Conservation (phyloP, 2,113 vertebrate genomes). For the Ciconia stormi region DNA sequence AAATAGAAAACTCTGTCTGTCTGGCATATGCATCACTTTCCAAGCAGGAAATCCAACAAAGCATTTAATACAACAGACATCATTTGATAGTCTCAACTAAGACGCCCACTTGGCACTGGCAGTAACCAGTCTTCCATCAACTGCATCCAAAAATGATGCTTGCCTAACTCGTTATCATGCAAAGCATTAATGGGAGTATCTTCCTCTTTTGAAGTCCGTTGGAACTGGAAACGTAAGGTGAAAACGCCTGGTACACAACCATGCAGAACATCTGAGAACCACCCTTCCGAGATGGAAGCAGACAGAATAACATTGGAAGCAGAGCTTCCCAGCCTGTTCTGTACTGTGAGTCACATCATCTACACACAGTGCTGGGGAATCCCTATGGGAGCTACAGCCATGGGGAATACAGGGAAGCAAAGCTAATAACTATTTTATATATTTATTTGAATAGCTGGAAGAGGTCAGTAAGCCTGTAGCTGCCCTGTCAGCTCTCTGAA, state of each 20-base stretch:
- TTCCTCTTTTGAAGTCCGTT: slow-evolving; percentile 23
- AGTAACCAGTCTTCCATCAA: slow-evolving; percentile 40
- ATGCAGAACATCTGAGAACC: neutral
- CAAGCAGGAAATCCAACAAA: slow-evolving; percentile 59
- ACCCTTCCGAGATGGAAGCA: neutral
- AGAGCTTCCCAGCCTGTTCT: neutral
- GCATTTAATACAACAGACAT: slow-evolving; percentile 53
- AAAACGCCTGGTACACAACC: neutral
- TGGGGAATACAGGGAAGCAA: neutral
- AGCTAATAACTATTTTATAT: neutral
- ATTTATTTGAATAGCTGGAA: neutral
- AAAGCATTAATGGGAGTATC: slow-evolving; percentile 58
- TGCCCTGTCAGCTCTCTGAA: neutral
- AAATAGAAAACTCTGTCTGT: slow-evolving; percentile 12
- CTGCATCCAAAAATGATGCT: slow-evolving; percentile 11
- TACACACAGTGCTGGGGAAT: neutral
- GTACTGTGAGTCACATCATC: neutral
- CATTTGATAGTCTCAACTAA: slow-evolving; percentile 49
- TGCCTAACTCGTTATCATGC: slow-evolving; percentile 54
- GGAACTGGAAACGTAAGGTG: neutral
- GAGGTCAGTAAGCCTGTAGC: neutral
- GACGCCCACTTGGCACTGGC: slow-evolving; percentile 37
- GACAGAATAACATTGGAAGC: neutral
- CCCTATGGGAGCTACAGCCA: neutral
- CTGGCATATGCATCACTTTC: slow-evolving; percentile 47